Evolutionary conservation across 2,888 invertebrate species (phyloP).

Genomic region (Cylloceria caligata): DNA sequence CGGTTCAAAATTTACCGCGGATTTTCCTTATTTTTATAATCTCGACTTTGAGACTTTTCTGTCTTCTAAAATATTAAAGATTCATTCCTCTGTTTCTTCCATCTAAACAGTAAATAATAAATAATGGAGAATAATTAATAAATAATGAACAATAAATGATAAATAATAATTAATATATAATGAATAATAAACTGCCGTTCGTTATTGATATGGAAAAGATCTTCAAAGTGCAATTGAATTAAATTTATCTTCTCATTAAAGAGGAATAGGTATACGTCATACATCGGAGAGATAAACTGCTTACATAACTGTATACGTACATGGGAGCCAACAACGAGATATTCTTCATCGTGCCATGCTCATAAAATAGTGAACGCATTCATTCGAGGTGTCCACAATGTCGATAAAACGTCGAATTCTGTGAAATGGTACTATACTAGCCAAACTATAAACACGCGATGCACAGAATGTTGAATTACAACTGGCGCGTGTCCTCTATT

Average conservation of each 20-base stretch:
- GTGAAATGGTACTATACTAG: not conserved
- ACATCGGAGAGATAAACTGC: not conserved
- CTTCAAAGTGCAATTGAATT: too few species aligned
- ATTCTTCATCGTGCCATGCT: not conserved
- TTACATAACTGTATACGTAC: not conserved
- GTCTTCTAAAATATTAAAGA: not conserved
- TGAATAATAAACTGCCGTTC: too few species aligned
- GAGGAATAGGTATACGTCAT: too few species aligned
- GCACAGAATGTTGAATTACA: not conserved
- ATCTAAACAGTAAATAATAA: too few species aligned
- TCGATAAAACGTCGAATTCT: constrained; percentile 13
- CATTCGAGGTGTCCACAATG: not conserved
- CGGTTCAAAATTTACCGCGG: not conserved
- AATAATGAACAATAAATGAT: too few species aligned
- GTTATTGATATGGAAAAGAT: too few species aligned
- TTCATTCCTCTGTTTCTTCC: not conserved
- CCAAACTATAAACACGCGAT: constrained; percentile 10
- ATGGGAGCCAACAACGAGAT: not conserved
- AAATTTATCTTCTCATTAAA: too few species aligned
- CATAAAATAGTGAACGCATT: not conserved
- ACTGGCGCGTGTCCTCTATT: not conserved
- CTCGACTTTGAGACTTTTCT: not conserved
- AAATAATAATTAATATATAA: too few species aligned
- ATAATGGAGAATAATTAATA: too few species aligned
- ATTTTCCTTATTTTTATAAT: not conserved